These are phyloP conservation scores for Cryptoleucopteryx plumbea DNA, from an alignment of 2,113 vertebrate genomes.

Conservation along the genomic window DNA sequence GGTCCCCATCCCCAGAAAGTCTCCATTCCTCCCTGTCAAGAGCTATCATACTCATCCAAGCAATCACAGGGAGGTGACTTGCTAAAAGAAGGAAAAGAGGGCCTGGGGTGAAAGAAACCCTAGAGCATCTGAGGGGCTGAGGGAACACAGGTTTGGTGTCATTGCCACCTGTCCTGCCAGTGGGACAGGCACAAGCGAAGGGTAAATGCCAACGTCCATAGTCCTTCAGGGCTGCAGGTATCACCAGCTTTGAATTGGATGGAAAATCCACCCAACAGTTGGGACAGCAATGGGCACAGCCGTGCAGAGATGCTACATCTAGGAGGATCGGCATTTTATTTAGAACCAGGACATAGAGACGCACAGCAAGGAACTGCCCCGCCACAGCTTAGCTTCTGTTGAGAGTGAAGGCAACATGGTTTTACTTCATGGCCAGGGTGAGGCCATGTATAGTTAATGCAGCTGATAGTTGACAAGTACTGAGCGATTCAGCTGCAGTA, in stretches of 20 bases:
- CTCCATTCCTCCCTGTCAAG: not conserved
- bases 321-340: not conserved
- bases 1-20: not conserved
- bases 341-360: not conserved
- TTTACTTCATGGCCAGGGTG: not conserved
- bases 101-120: not conserved
- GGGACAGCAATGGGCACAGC: not conserved
- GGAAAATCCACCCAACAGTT: not conserved
- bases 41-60: not conserved
- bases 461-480: not conserved
- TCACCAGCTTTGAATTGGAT: not conserved
- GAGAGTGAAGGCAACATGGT: not conserved
- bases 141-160: not conserved
- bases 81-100: not conserved
- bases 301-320: not conserved
- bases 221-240: not conserved
- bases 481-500: not conserved
- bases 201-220: not conserved
- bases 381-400: not conserved
- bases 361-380: not conserved
- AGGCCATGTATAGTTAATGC: fast-evolving
- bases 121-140: not conserved
- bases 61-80: not conserved
- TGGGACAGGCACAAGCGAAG: not conserved
- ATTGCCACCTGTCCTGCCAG: not conserved